Conservation (phyloP, 2,113 vertebrate genomes). For the Delphinus delphis region DNA sequence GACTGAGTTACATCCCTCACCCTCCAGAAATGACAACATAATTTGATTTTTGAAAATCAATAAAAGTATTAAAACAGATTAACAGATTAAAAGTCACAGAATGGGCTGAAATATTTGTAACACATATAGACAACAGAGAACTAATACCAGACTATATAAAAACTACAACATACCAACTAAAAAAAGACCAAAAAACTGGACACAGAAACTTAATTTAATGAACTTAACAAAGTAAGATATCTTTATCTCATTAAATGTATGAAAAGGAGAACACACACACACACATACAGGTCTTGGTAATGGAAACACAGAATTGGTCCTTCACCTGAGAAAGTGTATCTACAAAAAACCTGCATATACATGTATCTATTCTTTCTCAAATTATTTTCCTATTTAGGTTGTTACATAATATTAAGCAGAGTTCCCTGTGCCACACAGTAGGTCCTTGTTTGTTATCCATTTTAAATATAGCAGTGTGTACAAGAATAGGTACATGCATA, state of each 20-base stretch:
- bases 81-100: not conserved
- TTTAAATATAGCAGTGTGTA: not conserved
- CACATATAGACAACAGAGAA: not conserved
- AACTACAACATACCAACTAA: not conserved
- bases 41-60: not conserved
- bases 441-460: not conserved
- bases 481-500: not conserved
- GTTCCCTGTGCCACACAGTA: not conserved
- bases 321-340: not conserved
- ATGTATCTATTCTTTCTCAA: not conserved
- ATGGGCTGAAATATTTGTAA: not conserved
- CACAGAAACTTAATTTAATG: not conserved
- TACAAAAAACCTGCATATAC: not conserved
- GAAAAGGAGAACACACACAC: not conserved
- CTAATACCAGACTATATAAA: not conserved
- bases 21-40: not conserved
- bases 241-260: not conserved
- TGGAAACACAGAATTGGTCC: not conserved
- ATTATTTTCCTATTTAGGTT: not conserved
- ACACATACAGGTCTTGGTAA: not conserved
- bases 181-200: not conserved
- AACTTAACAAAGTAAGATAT: not conserved
- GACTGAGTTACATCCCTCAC: not conserved
- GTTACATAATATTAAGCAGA: not conserved
- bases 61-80: not conserved